Conservation (phyloP, 2,113 vertebrate species). For the Procavia capensis region DNA sequence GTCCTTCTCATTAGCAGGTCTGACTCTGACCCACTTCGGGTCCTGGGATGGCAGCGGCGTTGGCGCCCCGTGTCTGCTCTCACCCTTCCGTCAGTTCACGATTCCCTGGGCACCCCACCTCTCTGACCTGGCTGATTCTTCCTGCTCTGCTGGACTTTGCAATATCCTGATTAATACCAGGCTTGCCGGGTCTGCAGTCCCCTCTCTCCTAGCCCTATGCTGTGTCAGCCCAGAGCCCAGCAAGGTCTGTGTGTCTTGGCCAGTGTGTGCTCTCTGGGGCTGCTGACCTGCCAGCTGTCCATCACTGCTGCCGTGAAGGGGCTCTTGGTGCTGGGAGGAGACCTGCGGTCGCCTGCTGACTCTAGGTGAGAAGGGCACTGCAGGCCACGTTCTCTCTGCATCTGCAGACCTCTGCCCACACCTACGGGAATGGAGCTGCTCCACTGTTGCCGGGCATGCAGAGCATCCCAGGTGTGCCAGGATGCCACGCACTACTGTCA, state of each 20-base stretch:
- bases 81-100: neutral
- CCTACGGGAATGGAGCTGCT: no score
- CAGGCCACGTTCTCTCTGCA: no score
- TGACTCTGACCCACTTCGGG: neutral
- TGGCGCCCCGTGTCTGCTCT: rapidly evolving
- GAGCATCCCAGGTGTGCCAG: no score
- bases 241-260: neutral
- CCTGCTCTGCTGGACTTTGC: neutral
- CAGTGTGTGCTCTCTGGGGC: neutral
- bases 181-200: neutral
- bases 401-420: neutral
- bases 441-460: neutral
- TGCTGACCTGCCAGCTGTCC: neutral
- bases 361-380: no score
- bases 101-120: neutral
- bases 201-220: neutral
- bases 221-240: neutral
- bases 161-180: neutral
- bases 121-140: neutral
- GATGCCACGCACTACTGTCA: rapidly evolving
- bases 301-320: rapidly evolving
- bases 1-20: neutral
- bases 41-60: rapidly evolving
- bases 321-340: no score
- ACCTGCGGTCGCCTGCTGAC: neutral